A percentile compares a stretch with the other conserved stretches of the same genome.
These are phyloP conservation scores for Cygnus atratus DNA, from an alignment of 2,113 vertebrate species.

Conservation along the genomic window DNA sequence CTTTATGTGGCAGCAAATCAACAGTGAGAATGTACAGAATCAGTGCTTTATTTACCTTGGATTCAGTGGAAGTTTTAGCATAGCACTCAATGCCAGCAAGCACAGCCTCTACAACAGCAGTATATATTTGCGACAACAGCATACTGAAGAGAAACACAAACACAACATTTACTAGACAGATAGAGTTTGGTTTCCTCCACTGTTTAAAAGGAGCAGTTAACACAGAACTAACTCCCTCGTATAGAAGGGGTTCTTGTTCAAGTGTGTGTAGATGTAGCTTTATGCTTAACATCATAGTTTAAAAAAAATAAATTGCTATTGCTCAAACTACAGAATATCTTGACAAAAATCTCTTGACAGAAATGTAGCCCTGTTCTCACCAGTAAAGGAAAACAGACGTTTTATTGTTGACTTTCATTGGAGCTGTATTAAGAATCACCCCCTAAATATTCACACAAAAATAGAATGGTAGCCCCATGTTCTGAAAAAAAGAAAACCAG, in stretches of 20 bases:
- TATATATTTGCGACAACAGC: constrained; percentile 91
- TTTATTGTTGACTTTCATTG: not conserved
- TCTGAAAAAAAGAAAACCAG: not conserved
- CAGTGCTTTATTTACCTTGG: constrained; percentile 81
- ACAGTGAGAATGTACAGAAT: constrained; percentile 2
- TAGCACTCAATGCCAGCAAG: constrained; percentile 92
- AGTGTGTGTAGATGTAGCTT: not conserved
- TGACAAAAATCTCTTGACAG: not conserved
- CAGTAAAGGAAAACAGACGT: not conserved
- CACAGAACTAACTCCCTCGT: not conserved
- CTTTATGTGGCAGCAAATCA: not conserved
- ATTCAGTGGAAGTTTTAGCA: constrained; percentile 82
- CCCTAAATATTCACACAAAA: not conserved
- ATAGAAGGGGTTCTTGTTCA: not conserved
- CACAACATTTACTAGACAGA: constrained; percentile 57
- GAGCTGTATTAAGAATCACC: not conserved
- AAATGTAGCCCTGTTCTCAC: not conserved
- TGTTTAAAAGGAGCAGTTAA: not conserved
- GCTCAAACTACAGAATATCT: not conserved
- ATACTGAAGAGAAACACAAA: constrained; percentile 77
- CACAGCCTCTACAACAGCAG: constrained; percentile 89
- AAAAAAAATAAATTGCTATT: not conserved
- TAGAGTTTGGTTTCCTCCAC: not conserved
- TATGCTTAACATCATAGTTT: not conserved
- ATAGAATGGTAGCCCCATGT: fast-evolving